Evolutionary conservation across 2,797 vertebrate genomes (phyloP), one percentile per base, ranked within the genome.

Genomic region (Acipenser transmontanus): DNA sequence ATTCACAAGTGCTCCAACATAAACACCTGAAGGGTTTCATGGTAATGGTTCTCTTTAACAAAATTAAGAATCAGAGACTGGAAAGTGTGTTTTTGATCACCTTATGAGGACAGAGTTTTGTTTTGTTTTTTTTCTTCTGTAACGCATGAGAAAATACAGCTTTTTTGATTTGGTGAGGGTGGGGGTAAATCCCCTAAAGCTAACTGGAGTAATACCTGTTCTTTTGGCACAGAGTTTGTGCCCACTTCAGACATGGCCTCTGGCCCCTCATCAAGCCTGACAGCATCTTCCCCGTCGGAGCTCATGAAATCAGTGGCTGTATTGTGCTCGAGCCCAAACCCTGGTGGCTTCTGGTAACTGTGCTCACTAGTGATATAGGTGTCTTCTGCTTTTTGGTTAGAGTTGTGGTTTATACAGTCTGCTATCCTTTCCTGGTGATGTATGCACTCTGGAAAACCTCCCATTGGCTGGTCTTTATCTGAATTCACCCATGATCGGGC

Each of bases 311-410:
- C 85, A 67, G 59, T 47, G 0, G 73, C 57, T 34, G 76, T 50
- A 67, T 71, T 81, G 71, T 77, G 75, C 62, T 82, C 85, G 6
- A 77, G 82, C 59, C 79, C 78, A 62, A 84, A 85, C 64, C 76
- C 76, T 6, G 87, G 88, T 12, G 91, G 92, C 72, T 94, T 95
- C 71, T 95, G 93, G 80, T 95, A 95, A 77, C 93, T 93, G 81
- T 95, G 93, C 77, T 95, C 93, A 62, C 90, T 95, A 59, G 88
- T 88, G 69, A 95, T 94, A 7, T 95, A 95, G 0, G 92, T 91
- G 63, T 91, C 92, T 66, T 34, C 34, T 34, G 34, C 34, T 34
- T 34, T 34, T 34, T 70, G 76, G 70, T 84, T 87, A 69, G 82
- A 70, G 63, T 73, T 90, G 69, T 83, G 88, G 69, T 85, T 92